phyloP scores from a whole-genome alignment of 2,113 vertebrate species.

The Trematomus loennbergii region DNA sequence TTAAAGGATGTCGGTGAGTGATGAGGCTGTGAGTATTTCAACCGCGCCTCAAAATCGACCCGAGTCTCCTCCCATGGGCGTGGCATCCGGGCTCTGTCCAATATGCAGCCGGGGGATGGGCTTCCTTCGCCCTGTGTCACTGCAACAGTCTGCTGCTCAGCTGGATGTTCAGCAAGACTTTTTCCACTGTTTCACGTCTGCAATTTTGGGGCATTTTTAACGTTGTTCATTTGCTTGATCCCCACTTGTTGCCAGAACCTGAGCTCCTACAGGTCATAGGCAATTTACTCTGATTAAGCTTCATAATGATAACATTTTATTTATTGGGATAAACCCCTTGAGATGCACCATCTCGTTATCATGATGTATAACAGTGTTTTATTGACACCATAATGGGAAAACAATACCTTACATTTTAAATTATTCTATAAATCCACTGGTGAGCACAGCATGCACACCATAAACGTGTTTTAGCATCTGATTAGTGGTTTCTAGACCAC shows the following conservation, averaged over 20 bases:
- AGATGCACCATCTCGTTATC: no score
- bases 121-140: slow-evolving; percentile 2
- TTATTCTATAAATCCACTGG: not conserved
- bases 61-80: slow-evolving; percentile 80
- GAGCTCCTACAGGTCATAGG: not conserved
- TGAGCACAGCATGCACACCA: not conserved
- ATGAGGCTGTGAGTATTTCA: slow-evolving; percentile 78
- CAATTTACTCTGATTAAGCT: not conserved
- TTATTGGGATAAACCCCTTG: no score
- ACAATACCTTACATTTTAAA: not conserved
- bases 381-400: not conserved
- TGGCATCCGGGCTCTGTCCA: slow-evolving; percentile 49
- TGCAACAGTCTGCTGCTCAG: slow-evolving; percentile 45
- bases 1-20: slow-evolving; percentile 70
- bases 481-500: not conserved
- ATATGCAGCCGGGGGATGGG: slow-evolving; percentile 61
- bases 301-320: not conserved
- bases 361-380: not conserved
- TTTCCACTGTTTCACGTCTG: slow-evolving; percentile 7
- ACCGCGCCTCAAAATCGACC: slow-evolving; percentile 79
- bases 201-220: not conserved
- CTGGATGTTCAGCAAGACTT: slow-evolving; percentile 18
- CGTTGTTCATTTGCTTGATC: not conserved
- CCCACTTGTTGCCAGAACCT: slow-evolving; percentile 16
- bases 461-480: not conserved